Percentiles rank a stretch among this genome's conserved stretches.
Conservation (phyloP, 2,797 vertebrate species). For the Lateolabrax maculatus region DNA sequence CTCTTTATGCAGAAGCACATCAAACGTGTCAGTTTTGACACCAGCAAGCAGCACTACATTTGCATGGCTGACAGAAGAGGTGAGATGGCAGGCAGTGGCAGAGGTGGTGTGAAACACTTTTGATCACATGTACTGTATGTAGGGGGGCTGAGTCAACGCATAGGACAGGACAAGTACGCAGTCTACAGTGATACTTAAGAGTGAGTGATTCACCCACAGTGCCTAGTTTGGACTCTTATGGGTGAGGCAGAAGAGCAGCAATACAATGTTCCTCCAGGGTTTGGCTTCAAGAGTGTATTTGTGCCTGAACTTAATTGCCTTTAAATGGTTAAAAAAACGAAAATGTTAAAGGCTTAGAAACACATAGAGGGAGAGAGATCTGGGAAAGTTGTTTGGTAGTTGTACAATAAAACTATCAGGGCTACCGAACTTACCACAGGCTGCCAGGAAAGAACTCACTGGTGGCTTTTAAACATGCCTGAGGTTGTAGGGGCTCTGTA, state of each 20-base stretch:
- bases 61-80: not conserved
- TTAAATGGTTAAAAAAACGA: not conserved
- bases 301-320: not conserved
- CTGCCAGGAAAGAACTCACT: constrained; percentile 12
- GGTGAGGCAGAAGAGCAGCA: not conserved
- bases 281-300: not conserved
- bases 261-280: not conserved
- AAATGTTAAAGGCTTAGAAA: not conserved
- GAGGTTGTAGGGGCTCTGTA: not conserved
- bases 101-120: constrained; percentile 5
- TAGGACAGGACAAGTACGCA: not conserved
- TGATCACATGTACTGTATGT: constrained; percentile 14
- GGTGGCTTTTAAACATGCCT: not conserved
- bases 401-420: constrained; percentile 2
- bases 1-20: not conserved
- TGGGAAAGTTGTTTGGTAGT: not conserved
- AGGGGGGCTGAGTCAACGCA: constrained; percentile 21
- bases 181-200: not conserved
- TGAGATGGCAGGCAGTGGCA: not conserved
- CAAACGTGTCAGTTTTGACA: not conserved
- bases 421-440: not conserved
- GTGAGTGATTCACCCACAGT: not conserved
- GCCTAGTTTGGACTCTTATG: not conserved
- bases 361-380: not conserved
- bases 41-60: not conserved